A percentile compares a stretch with the other conserved stretches of the same genome.
These are phyloP conservation scores for Grammomys surdaster DNA, from an alignment of 2,113 vertebrate species.

Conservation along the genomic window DNA sequence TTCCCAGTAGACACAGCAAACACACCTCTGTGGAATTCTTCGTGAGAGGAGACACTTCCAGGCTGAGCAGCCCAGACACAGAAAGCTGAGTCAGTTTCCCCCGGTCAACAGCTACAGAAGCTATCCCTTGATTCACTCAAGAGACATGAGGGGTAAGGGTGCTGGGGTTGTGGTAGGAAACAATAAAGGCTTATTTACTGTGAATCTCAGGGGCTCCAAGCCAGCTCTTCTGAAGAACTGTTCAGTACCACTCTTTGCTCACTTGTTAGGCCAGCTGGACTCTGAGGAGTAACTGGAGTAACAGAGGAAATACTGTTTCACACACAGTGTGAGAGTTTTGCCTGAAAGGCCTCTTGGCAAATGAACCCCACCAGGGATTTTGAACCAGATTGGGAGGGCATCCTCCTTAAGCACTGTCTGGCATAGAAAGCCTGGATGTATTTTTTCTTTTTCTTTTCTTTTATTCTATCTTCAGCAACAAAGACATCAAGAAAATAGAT, in stretches of 20 bases:
- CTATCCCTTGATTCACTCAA: neutral
- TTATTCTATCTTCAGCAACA: neutral
- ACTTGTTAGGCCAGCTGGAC: neutral
- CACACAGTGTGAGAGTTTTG: neutral
- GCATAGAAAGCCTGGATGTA: neutral
- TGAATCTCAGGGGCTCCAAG: neutral
- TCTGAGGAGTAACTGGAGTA: neutral
- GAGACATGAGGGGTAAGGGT: neutral
- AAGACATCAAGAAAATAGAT: conserved; percentile 22
- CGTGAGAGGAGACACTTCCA: neutral
- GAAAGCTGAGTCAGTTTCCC: neutral
- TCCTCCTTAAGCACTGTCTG: neutral
- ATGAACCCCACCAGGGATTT: neutral
- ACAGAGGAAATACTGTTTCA: conserved; percentile 6
- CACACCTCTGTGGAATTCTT: neutral
- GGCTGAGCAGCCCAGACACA: neutral
- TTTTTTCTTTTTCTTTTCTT: neutral
- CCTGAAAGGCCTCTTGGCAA: conserved; percentile 2
- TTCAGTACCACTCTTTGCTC: neutral
- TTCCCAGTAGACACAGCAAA: neutral
- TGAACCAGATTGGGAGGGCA: neutral
- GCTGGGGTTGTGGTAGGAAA: neutral
- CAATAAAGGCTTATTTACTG: neutral
- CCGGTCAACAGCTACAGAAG: neutral
- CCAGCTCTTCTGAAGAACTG: neutral